Conservation (phyloP, 1,140 invertebrate species). For the Andrena cerasifolii region DNA sequence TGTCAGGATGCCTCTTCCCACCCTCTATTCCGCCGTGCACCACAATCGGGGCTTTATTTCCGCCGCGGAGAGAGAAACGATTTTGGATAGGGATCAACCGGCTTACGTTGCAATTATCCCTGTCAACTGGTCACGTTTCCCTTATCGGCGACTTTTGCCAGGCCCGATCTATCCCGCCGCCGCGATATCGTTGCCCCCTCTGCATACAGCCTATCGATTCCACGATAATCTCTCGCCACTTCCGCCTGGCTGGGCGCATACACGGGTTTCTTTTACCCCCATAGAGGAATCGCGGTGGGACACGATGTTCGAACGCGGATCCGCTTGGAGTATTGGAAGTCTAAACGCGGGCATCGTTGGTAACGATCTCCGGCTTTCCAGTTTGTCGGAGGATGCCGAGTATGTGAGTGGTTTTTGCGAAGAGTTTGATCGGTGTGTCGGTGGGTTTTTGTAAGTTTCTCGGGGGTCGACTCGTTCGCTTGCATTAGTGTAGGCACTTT, state of each 20-base stretch:
- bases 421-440: no score
- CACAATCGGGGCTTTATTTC: slow-evolving; percentile 49
- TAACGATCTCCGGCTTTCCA: no score
- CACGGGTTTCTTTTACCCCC: background rate
- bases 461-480: no score
- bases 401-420: no score
- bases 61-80: slow-evolving; percentile 39
- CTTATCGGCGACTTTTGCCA: slow-evolving; percentile 42
- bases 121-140: slow-evolving; percentile 52
- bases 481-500: no score
- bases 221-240: slow-evolving; percentile 47
- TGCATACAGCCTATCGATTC: slow-evolving; percentile 11
- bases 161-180: slow-evolving; percentile 25
- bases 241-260: slow-evolving; percentile 20
- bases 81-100: slow-evolving; percentile 55
- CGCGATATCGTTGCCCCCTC: slow-evolving; percentile 30
- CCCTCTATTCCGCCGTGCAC: slow-evolving; percentile 33
- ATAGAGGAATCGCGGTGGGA: background rate
- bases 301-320: background rate
- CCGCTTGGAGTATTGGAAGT: no score
- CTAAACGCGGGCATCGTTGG: no score
- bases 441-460: no score
- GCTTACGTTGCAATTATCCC: slow-evolving; percentile 52
- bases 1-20: slow-evolving; percentile 50
- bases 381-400: no score